These are phyloP conservation scores for Sylvia borin DNA, from an alignment of 2,797 vertebrate species.

Conservation along the genomic window DNA sequence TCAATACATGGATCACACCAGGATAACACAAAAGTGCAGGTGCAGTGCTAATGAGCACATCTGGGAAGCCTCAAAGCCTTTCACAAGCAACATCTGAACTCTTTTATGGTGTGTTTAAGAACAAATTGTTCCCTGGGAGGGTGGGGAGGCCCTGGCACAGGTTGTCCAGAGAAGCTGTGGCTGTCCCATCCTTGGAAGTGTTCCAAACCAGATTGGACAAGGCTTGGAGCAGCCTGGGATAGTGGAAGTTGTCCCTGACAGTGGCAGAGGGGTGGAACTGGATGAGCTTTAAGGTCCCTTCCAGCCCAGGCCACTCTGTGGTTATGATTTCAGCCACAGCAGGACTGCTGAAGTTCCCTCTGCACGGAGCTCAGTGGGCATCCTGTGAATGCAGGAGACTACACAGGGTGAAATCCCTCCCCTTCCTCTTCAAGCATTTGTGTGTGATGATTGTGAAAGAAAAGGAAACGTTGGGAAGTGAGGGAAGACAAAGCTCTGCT, in stretches of 20 bases:
- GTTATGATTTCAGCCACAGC: not conserved
- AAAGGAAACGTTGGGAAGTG: not conserved
- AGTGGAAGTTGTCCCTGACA: not conserved
- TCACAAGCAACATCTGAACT: not conserved
- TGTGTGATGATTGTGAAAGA: not conserved
- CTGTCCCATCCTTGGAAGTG: not conserved
- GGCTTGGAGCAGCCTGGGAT: not conserved
- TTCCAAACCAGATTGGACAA: fast-evolving
- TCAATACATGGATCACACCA: not conserved
- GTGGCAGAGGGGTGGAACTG: not conserved
- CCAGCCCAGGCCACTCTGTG: not conserved
- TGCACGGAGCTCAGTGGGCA: not conserved
- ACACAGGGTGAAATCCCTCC: not conserved
- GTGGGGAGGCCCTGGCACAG: not conserved
- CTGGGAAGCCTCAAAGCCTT: not conserved
- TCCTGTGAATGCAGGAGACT: not conserved
- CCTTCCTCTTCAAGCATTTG: not conserved
- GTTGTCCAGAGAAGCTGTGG: not conserved
- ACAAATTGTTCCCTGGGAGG: not conserved
- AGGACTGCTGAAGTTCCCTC: not conserved
- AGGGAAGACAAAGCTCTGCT: not conserved
- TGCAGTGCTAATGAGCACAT: not conserved
- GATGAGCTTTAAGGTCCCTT: not conserved
- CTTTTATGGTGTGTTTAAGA: not conserved
- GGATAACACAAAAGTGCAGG: not conserved